A percentile compares a stretch with the other conserved stretches of the same genome.
Conservation (phyloP, 2,797 vertebrate genomes). For the Pipistrellus pygmaeus region DNA sequence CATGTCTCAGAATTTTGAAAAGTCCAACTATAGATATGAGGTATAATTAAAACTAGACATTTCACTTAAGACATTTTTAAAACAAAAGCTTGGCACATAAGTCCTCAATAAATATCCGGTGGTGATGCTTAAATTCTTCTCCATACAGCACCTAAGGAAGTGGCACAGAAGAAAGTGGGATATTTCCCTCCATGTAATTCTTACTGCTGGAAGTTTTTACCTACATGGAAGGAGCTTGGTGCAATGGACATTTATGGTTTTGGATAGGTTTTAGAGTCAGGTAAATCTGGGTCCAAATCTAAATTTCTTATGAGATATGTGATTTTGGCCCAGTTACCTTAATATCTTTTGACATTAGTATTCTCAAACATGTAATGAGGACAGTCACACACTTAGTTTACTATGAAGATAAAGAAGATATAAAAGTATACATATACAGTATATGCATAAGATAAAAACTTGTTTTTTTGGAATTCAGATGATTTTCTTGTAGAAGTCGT, state of each 20-base stretch:
- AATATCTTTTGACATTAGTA: constrained; percentile 5
- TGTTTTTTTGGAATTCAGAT: not conserved
- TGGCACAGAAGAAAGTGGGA: not conserved
- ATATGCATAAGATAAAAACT: not conserved
- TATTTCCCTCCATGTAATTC: not conserved
- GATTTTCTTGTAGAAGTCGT: not conserved
- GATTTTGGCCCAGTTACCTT: not conserved
- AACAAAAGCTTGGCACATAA: not conserved
- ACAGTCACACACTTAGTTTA: not conserved
- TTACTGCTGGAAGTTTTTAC: not conserved
- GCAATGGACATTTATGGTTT: not conserved
- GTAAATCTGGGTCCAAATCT: not conserved
- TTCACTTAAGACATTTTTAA: not conserved
- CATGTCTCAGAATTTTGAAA: constrained; percentile 1
- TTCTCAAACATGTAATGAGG: constrained; percentile 29
- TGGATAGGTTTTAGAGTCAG: not conserved
- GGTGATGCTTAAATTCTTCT: not conserved
- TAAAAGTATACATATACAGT: not conserved
- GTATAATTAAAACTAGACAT: not conserved
- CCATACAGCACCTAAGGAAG: not conserved
- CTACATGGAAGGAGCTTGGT: not conserved
- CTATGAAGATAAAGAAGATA: constrained; percentile 14
- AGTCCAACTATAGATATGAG: not conserved
- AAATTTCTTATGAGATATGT: not conserved
- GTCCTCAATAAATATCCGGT: not conserved